Evolutionary conservation across 30 jellyfish, hydroid and myxozoan species (phyloP), one percentile per base, ranked within the genome.

Genomic region (Turritopsis rubra): DNA sequence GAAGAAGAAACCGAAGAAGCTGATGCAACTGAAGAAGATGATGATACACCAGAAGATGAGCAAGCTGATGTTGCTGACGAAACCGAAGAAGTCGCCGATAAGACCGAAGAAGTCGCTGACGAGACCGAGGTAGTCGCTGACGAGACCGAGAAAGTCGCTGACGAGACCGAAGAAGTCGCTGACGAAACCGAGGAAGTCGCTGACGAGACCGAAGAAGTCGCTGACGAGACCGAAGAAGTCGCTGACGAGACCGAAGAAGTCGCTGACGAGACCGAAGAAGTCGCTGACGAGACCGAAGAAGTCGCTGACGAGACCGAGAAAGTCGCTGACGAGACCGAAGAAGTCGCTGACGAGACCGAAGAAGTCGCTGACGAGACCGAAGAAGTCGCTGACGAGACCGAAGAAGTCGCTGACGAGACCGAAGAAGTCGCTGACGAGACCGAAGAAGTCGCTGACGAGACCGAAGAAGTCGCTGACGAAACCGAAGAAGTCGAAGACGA

Each of bases 121-220:
- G 23, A 68, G 19, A 68, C 77, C 29, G 85, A 79, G 21, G 85
- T 7, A 25, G 81, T 21, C 8, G 80, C 52, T 22, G 80, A 79
- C 29, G 85, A 79, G 31, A 22, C 52, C 8, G 85, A 79, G n/a
- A 84, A 79, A 7, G 85, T 22, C 29, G 81, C 52, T 9, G 85
- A 79, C 13, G 83, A 25, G n/a, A 30, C 54, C 54, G 83, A 74
- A 74, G 83, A 74, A 21, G 83, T n/a, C 27, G 60, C 25, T 8
- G 54, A 74, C 8, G 83, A 74, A 18, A 29, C 54, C 25, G 83
- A 74, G n/a, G 54, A 24, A 21, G 83, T 21, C 28, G 83, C 28
- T 13, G 83, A 41, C 13, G 13, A 41, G 60, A 41, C 60, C 60
- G 60, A 41, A 41, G 60, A 41, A 41, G 60, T 13, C 60, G 60